A percentile compares a stretch with the other conserved stretches of the same genome.
Conservation (phyloP, 2,797 vertebrate species). For the Erpetoichthys calabaricus region DNA sequence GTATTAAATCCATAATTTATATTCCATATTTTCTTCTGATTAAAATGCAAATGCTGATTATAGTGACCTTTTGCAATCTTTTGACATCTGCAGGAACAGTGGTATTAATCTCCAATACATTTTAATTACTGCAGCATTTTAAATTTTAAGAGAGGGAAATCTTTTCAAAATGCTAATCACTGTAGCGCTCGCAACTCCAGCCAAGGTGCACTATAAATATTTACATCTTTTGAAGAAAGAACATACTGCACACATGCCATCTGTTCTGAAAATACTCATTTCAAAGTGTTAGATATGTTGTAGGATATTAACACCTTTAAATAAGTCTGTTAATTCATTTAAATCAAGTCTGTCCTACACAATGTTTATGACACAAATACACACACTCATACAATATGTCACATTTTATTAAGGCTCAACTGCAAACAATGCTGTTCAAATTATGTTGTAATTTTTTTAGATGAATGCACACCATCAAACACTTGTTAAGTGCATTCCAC, state of each 20-base stretch:
- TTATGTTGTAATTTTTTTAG: no score
- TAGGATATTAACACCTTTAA: no score
- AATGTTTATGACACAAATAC: background rate
- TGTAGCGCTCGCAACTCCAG: constrained; percentile 37
- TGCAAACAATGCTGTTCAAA: no score
- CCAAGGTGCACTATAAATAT: constrained; percentile 8
- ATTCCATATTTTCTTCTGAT: constrained; percentile 59
- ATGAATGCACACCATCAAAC: no score
- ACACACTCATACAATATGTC: no score
- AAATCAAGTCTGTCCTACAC: background rate
- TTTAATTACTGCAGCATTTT: constrained; percentile 62
- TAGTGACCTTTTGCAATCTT: constrained; percentile 56
- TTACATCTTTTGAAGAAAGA: constrained; percentile 8
- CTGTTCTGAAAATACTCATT: constrained; percentile 19
- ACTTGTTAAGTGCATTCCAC: no score
- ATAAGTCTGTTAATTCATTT: no score
- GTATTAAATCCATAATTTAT: constrained; percentile 62
- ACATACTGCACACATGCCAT: constrained; percentile 15
- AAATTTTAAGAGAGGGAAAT: constrained; percentile 45
- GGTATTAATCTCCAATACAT: constrained; percentile 56
- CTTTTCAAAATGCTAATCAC: constrained; percentile 54
- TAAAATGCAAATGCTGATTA: constrained; percentile 65
- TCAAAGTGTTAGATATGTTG: no score
- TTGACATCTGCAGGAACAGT: constrained; percentile 53
- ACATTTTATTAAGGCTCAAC: no score